phyloP scores from a whole-genome alignment of 2,888 invertebrate genomes.

The Nasonovia ribisnigri region DNA sequence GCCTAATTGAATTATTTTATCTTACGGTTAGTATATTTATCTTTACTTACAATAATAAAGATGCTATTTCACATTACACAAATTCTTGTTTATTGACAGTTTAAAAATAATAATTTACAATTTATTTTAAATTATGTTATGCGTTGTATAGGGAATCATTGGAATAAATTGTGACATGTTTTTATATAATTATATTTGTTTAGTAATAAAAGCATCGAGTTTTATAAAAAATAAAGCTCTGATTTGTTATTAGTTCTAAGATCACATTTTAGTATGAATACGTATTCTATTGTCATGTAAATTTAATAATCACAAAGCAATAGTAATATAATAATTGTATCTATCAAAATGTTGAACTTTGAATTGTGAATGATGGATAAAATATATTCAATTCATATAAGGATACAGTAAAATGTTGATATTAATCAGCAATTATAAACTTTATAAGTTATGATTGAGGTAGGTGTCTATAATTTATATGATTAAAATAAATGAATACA shows the following conservation, averaged over 20 bases:
- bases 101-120: neutral
- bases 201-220: neutral
- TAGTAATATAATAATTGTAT: neutral
- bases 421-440: too few species aligned
- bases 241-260: neutral
- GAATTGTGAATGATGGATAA: neutral
- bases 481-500: too few species aligned
- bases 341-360: neutral
- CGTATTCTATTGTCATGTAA: neutral
- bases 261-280: neutral
- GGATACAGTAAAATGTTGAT: too few species aligned
- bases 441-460: too few species aligned
- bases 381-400: neutral
- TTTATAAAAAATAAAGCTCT: neutral
- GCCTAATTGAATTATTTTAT: slow-evolving; percentile 72
- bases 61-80: neutral
- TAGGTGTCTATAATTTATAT: too few species aligned
- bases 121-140: neutral
- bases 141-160: neutral
- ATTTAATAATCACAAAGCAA: neutral
- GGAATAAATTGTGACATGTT: neutral
- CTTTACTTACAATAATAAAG: neutral
- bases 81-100: neutral
- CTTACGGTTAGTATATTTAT: neutral
- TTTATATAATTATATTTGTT: neutral